A percentile compares a stretch with the other conserved stretches of the same genome.
Evolutionary conservation across 2,888 invertebrate genomes (phyloP).

Genomic region (Pogonocherus hispidulus): DNA sequence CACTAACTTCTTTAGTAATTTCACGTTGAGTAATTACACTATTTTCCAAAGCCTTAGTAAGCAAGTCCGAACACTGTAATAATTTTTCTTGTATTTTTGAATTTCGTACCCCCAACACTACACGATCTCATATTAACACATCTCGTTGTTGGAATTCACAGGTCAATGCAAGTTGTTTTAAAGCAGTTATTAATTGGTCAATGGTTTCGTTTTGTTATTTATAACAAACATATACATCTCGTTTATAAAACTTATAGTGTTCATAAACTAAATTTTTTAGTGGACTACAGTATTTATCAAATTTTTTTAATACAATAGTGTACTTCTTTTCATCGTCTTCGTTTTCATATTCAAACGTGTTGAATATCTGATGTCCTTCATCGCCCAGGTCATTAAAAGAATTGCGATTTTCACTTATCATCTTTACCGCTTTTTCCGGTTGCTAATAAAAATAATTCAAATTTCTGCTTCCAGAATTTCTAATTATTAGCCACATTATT

Average conservation of each 20-base stretch:
- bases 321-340: neutral
- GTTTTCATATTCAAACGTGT: neutral
- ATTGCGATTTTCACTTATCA: conserved; percentile 12
- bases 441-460: conserved; percentile 13
- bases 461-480: conserved; percentile 1
- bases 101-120: neutral
- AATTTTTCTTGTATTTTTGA: neutral
- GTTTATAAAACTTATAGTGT: conserved; percentile 14
- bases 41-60: too few species aligned
- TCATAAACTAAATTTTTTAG: too few species aligned
- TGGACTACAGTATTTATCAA: too few species aligned
- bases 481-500: too few species aligned
- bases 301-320: too few species aligned
- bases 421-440: neutral
- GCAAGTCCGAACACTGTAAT: neutral
- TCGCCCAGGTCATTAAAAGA: neutral
- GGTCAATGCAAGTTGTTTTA: neutral
- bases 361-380: conserved; percentile 13
- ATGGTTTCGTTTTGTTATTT: conserved; percentile 9
- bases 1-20: too few species aligned
- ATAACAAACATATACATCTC: too few species aligned
- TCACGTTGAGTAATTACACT: too few species aligned
- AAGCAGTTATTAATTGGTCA: conserved; percentile 14
- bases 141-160: neutral
- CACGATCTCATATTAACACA: too few species aligned